Evolutionary conservation across 2,113 vertebrate genomes (phyloP).

Genomic region (Spermophilus dauricus): DNA sequence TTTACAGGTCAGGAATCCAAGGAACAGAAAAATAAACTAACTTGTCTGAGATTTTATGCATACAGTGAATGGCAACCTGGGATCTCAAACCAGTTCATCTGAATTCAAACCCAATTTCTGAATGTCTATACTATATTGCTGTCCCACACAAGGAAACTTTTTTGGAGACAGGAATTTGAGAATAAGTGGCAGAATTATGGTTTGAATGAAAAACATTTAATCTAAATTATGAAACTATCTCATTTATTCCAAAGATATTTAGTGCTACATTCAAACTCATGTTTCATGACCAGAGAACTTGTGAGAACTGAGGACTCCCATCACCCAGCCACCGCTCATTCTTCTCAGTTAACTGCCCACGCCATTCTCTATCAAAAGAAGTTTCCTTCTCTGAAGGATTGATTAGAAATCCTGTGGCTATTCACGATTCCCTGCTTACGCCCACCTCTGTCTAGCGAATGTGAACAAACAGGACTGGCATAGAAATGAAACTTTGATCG

Average conservation of each 20-base stretch:
- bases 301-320: background rate
- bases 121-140: background rate
- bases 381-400: background rate
- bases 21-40: background rate
- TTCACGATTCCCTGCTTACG: background rate
- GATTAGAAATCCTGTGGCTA: background rate
- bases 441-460: background rate
- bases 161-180: background rate
- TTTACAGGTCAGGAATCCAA: slow-evolving; percentile 31
- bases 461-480: background rate
- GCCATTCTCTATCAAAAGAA: background rate
- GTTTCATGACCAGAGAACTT: background rate
- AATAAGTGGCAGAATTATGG: background rate
- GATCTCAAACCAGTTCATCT: background rate
- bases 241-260: background rate
- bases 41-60: background rate
- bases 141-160: background rate
- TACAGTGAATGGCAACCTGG: background rate
- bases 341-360: background rate
- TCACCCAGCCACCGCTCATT: background rate
- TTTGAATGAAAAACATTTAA: background rate
- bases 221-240: background rate
- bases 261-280: background rate
- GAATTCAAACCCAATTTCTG: background rate
- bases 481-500: background rate